These are phyloP conservation scores for Tortricodes alternella DNA, from an alignment of 2,888 invertebrate genomes.

Conservation along the genomic window DNA sequence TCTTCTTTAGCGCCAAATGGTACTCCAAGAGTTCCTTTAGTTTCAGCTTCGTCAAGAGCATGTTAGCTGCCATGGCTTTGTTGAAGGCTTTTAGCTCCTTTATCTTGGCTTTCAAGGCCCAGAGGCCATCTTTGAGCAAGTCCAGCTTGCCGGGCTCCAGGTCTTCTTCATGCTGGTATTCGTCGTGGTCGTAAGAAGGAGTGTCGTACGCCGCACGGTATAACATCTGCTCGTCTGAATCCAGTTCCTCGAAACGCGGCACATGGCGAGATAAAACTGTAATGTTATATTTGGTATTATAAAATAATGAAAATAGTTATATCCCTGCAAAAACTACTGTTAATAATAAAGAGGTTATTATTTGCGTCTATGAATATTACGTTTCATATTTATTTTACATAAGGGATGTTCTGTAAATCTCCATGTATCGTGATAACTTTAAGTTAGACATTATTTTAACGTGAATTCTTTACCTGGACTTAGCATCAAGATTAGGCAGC, in stretches of 20 bases:
- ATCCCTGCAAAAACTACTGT: too few species aligned
- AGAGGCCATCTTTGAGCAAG: conserved; percentile 67
- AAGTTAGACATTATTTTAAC: too few species aligned
- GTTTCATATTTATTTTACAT: conserved; percentile 1
- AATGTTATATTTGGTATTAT: background rate
- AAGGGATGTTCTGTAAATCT: conserved; percentile 3
- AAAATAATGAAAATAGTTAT: too few species aligned
- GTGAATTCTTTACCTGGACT: too few species aligned
- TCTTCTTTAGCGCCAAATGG: conserved; percentile 53
- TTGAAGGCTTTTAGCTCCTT: conserved; percentile 69
- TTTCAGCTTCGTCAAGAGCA: conserved; percentile 65
- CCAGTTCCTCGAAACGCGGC: conserved; percentile 60
- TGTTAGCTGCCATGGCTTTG: conserved; percentile 66
- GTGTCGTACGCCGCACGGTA: conserved; percentile 69
- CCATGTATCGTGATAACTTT: too few species aligned
- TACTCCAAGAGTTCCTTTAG: conserved; percentile 62
- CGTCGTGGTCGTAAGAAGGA: conserved; percentile 60
- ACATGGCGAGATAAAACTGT: conserved; percentile 53
- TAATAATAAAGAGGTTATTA: too few species aligned
- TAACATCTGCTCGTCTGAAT: conserved; percentile 68
- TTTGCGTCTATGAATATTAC: too few species aligned
- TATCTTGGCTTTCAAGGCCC: conserved; percentile 69
- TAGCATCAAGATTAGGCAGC: too few species aligned
- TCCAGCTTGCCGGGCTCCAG: conserved; percentile 60
- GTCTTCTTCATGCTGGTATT: conserved; percentile 54